phyloP scores from a whole-genome alignment of 1,140 invertebrate genomes.

The Yoshiicerus persimilis region DNA sequence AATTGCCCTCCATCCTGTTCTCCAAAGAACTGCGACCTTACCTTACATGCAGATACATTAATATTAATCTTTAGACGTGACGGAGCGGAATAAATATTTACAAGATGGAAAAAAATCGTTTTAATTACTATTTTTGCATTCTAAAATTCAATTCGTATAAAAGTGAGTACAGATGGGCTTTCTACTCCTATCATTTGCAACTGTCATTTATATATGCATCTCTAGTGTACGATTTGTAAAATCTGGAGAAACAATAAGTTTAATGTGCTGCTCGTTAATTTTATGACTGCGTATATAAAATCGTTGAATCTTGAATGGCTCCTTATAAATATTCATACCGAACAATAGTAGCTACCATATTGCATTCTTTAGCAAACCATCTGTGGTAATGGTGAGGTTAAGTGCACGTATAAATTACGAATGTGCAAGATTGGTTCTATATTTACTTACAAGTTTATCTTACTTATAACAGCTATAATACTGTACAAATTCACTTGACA shows the following conservation, averaged over 20 bases:
- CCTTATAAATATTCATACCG: background rate
- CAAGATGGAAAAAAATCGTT: background rate
- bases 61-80: background rate
- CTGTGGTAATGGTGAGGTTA: background rate
- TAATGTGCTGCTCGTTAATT: background rate
- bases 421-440: no score
- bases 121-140: background rate
- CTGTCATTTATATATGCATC: background rate
- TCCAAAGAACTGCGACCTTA: background rate
- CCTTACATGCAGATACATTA: background rate
- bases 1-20: background rate
- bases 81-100: background rate
- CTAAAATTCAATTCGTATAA: background rate
- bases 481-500: conserved; percentile 5
- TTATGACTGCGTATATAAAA: background rate
- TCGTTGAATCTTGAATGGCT: background rate
- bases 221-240: background rate
- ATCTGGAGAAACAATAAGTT: background rate
- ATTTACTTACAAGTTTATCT: background rate
- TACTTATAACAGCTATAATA: background rate
- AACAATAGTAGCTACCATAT: background rate
- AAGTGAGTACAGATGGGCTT: no score
- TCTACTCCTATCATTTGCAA: no score
- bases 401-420: no score
- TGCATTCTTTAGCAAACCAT: background rate